These are phyloP conservation scores for Pammene fasciana DNA, from an alignment of 2,888 invertebrate genomes.

Conservation along the genomic window DNA sequence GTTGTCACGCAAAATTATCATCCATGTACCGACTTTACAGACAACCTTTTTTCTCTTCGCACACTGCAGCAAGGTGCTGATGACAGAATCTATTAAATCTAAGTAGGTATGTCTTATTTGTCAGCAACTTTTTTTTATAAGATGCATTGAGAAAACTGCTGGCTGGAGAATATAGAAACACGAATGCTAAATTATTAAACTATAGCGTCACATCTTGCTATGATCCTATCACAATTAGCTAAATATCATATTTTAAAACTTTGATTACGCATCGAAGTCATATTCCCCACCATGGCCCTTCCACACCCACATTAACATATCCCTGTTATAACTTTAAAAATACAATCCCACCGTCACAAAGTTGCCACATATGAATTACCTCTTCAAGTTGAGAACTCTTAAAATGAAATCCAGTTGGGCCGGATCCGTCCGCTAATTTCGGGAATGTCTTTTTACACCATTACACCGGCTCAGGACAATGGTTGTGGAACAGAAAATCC, in stretches of 20 bases:
- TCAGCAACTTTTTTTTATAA: too few relatives aligned
- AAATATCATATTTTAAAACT: neutral
- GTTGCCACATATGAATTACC: conserved; percentile 37
- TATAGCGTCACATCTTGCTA: too few relatives aligned
- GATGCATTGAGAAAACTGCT: too few relatives aligned
- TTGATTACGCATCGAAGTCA: neutral
- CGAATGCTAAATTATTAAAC: too few relatives aligned
- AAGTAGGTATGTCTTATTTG: too few relatives aligned
- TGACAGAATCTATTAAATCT: too few relatives aligned
- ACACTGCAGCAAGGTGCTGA: too few relatives aligned
- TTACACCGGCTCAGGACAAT: conserved; percentile 53
- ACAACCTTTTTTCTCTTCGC: too few relatives aligned
- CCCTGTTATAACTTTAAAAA: conserved; percentile 28
- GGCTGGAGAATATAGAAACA: too few relatives aligned
- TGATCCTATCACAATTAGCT: too few relatives aligned
- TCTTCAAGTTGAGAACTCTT: conserved; percentile 41
- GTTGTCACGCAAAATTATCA: too few relatives aligned
- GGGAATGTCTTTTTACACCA: conserved; percentile 59
- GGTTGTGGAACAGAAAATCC: conserved; percentile 68
- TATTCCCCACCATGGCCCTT: neutral
- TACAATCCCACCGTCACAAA: conserved; percentile 20
- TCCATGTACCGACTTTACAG: too few relatives aligned
- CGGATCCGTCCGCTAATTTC: conserved; percentile 52
- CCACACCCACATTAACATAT: conserved; percentile 18
- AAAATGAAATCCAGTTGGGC: conserved; percentile 44